Conservation (phyloP, 2,113 vertebrate genomes). For the Rhinogobius similis region DNA sequence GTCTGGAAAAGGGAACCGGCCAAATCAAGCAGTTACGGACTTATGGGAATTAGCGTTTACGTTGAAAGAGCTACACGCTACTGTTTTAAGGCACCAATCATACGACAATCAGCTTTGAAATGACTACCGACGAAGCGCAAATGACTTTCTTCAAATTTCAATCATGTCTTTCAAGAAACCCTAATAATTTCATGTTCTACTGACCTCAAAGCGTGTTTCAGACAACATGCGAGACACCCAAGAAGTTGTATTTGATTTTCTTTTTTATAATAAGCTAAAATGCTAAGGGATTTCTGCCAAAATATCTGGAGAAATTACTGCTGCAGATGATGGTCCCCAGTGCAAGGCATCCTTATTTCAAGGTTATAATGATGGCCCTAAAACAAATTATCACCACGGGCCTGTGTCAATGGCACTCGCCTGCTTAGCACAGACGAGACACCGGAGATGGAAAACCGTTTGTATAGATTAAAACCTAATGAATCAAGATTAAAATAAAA, state of each 20-base stretch:
- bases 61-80: neutral
- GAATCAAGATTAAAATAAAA: no score
- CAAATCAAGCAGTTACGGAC: constrained; percentile 14
- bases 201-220: constrained; percentile 1
- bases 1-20: constrained; percentile 10
- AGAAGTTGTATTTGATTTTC: constrained; percentile 9
- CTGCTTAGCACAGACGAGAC: constrained; percentile 8
- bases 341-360: constrained; percentile 4
- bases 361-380: neutral
- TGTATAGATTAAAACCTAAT: no score
- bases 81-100: neutral
- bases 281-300: constrained; percentile 4
- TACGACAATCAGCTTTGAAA: neutral
- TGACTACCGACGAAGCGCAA: neutral
- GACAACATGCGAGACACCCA: neutral
- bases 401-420: neutral
- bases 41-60: constrained; percentile 2
- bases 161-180: constrained; percentile 5
- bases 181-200: constrained; percentile 12
- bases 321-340: neutral
- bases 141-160: neutral
- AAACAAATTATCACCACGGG: constrained; percentile 5
- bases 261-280: constrained; percentile 8
- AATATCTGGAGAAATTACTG: constrained; percentile 10
- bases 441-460: neutral